These are phyloP conservation scores for Limenitis camilla DNA, from an alignment of 2,888 invertebrate genomes.

Conservation along the genomic window DNA sequence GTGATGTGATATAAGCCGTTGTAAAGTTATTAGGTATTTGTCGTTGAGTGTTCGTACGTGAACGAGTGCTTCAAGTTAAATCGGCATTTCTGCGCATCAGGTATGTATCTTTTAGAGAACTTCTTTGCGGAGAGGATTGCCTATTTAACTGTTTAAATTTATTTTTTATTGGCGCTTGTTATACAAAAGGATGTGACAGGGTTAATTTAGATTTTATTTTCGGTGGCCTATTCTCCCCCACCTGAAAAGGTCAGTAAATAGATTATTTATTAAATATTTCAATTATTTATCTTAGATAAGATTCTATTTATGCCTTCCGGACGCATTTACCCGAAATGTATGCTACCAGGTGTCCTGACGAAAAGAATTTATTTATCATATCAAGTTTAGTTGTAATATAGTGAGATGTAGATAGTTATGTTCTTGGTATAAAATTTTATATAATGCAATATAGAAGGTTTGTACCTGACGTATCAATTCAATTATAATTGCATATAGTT, in stretches of 20 bases:
- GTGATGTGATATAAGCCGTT: constrained; percentile 53
- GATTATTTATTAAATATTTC: constrained; percentile 33
- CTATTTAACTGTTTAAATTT: constrained; percentile 1
- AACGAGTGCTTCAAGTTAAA: constrained; percentile 52
- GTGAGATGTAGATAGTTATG: constrained; percentile 51
- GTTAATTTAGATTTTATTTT: constrained; percentile 45
- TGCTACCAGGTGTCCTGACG: constrained; percentile 52
- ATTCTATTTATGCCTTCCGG: constrained; percentile 33
- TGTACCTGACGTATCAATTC: constrained; percentile 44
- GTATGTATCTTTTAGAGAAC: constrained; percentile 54
- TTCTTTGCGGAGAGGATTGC: constrained; percentile 8
- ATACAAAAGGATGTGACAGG: constrained; percentile 44
- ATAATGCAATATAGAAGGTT: constrained; percentile 39
- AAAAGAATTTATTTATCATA: constrained; percentile 68
- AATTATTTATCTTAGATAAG: constrained; percentile 33
- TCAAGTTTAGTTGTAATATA: constrained; percentile 55
- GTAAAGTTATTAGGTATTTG: constrained; percentile 50
- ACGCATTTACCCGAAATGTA: constrained; percentile 56
- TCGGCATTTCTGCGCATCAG: constrained; percentile 41
- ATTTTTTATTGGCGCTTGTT: not conserved
- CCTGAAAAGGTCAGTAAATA: constrained; percentile 29
- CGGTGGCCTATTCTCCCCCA: constrained; percentile 31
- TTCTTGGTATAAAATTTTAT: constrained; percentile 35
- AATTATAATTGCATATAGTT: constrained; percentile 22
- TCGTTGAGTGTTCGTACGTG: constrained; percentile 44